Evolutionary conservation across 2,888 invertebrate genomes (phyloP), one percentile per base, ranked within the genome.

Genomic region (Drosophila anomelani): DNA sequence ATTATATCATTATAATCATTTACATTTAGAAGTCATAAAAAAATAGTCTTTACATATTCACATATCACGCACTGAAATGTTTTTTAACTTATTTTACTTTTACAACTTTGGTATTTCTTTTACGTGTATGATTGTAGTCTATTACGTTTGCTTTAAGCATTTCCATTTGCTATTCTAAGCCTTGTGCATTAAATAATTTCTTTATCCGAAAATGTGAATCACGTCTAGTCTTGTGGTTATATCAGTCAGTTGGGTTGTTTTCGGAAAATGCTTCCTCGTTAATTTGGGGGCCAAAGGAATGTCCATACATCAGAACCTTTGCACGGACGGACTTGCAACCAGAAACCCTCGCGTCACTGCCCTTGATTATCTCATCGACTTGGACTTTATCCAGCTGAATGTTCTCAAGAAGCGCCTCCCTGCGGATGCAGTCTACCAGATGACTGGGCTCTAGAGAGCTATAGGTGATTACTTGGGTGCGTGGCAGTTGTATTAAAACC

Each of bases 321-420:
- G 91, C 80, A 56, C 81, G 81, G 7, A 91, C 90, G 20, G 83
- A 83, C 76, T 92, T 92, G 78, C 92, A 92, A 0, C 92, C 92
- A 0, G 91, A 90, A 15, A 71, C 69, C 0, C 44, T 20, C 0
- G 79, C 79, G 68, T 91, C 84, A 34, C 85, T 85, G 15, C 84
- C 64, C 9, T 71, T 73, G n/a, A 87, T 55, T 54, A 92, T 81
- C 23, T 91, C 88, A 4, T 85, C 34, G 3, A 88, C 60, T 51
- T 82, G 66, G 9, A 38, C 43, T 17, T 73, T 62, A 7, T 62
- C 78, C 26, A 92, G n/a, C 4, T 57, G 34, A 10, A 90, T 34
- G 20, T 80, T 75, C 17, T 84, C 76, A 0, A 79, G 6, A 4
- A 60, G 53, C 3, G 81, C 79, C 59, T 91, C 92, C 23, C 85